These are phyloP conservation scores for Acipenser ruthenus DNA, from an alignment of 2,797 vertebrate genomes.

Conservation along the genomic window DNA sequence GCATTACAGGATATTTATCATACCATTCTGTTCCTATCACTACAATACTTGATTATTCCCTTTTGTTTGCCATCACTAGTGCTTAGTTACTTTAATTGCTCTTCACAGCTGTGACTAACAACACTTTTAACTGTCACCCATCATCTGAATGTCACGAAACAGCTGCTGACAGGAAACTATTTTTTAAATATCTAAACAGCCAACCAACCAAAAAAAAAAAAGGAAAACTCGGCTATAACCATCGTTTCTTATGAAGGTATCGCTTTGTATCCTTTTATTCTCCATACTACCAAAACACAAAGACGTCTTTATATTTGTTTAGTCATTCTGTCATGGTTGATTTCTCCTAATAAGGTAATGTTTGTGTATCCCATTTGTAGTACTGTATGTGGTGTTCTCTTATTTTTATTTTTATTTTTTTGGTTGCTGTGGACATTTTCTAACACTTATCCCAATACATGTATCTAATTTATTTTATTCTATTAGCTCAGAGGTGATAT, in stretches of 20 bases:
- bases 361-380: slow-evolving; percentile 35
- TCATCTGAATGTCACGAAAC: neutral
- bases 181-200: neutral
- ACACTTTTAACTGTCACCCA: neutral
- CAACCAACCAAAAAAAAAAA: too few species aligned
- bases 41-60: neutral
- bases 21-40: neutral
- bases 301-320: slow-evolving; percentile 40
- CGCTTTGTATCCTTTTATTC: too few species aligned
- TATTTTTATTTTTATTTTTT: neutral
- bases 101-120: neutral
- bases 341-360: slow-evolving; percentile 48
- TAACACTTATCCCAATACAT: slow-evolving; percentile 32
- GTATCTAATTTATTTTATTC: slow-evolving; percentile 44
- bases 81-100: neutral
- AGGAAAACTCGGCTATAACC: too few species aligned
- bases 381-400: neutral
- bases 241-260: too few species aligned
- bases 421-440: neutral
- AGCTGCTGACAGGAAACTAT: neutral
- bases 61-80: neutral
- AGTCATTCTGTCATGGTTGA: slow-evolving; percentile 39
- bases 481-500: slow-evolving; percentile 47
- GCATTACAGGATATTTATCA: neutral
- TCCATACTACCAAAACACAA: slow-evolving; percentile 25